A percentile compares a stretch with the other conserved stretches of the same genome.
Evolutionary conservation across 1,140 invertebrate genomes (phyloP).

Genomic region (Lineus longissimus): DNA sequence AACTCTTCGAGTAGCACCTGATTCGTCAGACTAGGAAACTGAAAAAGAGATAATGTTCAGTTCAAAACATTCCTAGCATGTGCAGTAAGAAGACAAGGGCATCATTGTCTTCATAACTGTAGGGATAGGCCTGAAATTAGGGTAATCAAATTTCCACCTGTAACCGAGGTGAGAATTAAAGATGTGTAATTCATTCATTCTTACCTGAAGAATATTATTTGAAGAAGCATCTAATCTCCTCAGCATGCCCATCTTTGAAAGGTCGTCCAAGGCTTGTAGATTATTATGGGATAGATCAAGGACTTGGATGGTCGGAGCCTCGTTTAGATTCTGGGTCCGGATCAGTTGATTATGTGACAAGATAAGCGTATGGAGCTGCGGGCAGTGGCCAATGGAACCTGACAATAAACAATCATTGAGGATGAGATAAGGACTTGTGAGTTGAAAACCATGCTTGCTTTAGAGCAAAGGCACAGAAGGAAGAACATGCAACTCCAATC

Average conservation of each 20-base stretch:
- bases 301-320: slow-evolving; percentile 35
- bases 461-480: not conserved
- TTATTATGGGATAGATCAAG: slow-evolving; percentile 43
- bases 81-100: too few relatives aligned
- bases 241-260: slow-evolving; percentile 41
- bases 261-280: slow-evolving; percentile 30
- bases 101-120: too few relatives aligned
- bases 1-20: slow-evolving; percentile 41
- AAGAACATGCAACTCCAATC: not conserved
- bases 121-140: too few relatives aligned
- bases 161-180: too few relatives aligned
- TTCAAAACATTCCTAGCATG: too few relatives aligned
- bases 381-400: slow-evolving; percentile 35
- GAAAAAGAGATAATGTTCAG: too few relatives aligned
- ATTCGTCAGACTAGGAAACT: slow-evolving; percentile 41
- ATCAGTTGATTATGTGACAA: slow-evolving; percentile 45
- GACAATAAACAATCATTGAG: slow-evolving; percentile 5
- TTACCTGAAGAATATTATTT: slow-evolving; percentile 44
- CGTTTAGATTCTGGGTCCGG: slow-evolving; percentile 32
- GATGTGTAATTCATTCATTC: too few relatives aligned
- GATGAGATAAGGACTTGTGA: not conserved
- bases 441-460: not conserved
- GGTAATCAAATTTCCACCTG: too few relatives aligned
- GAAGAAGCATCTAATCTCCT: slow-evolving; percentile 26
- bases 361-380: slow-evolving; percentile 36